These are phyloP conservation scores for Catagonus wagneri DNA, from an alignment of 2,113 vertebrate species.

Conservation along the genomic window DNA sequence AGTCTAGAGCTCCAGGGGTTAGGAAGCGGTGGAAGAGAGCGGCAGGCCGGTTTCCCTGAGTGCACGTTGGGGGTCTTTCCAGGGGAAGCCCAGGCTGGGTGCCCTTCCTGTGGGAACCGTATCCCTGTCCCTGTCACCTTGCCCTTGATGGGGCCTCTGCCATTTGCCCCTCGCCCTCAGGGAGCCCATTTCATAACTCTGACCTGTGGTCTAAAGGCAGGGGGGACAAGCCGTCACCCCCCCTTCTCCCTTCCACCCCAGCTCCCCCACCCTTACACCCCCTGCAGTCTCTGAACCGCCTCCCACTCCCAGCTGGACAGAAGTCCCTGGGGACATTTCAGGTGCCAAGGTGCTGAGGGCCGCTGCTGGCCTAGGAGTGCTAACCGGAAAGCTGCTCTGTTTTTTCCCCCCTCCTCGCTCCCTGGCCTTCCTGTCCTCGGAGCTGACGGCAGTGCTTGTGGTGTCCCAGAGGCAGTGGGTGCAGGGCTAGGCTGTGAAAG, in stretches of 20 bases:
- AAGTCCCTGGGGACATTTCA: neutral
- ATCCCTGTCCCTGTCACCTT: neutral
- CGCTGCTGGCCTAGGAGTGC: neutral
- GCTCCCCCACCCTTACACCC: neutral
- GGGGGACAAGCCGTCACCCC: neutral
- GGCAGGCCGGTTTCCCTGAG: neutral
- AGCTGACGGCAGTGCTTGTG: neutral
- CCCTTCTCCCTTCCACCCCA: neutral
- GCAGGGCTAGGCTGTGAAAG: neutral
- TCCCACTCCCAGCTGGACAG: neutral
- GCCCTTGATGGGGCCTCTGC: neutral
- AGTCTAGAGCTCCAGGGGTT: neutral
- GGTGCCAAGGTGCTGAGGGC: constrained; percentile 49
- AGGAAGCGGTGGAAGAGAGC: neutral
- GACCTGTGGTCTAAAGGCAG: constrained; percentile 16
- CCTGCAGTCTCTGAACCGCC: neutral
- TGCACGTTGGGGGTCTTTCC: neutral
- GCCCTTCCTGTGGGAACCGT: neutral
- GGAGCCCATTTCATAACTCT: neutral
- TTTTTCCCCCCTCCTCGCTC: neutral
- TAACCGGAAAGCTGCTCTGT: constrained; percentile 20
- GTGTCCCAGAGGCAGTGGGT: constrained; percentile 24
- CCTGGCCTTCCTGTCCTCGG: neutral
- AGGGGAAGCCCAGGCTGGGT: neutral
- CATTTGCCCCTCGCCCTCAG: neutral